phyloP scores from a whole-genome alignment of 2,888 invertebrate species.

The Byasa hedistus region DNA sequence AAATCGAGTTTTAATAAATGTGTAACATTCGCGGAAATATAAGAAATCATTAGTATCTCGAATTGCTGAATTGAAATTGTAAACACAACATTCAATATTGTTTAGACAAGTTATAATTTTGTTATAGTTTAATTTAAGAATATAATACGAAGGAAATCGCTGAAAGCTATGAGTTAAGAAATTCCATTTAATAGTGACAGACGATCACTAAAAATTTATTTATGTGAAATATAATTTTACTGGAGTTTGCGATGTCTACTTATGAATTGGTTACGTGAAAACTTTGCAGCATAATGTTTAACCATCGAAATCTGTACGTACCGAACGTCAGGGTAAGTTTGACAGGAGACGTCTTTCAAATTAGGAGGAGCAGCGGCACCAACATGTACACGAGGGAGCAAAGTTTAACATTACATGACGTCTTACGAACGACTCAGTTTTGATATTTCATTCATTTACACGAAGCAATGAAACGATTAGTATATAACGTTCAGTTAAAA shows the following conservation, averaged over 20 bases:
- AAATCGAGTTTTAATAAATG: no score
- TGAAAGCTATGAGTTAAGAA: no score
- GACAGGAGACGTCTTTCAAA: slow-evolving; percentile 12
- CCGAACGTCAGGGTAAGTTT: slow-evolving; percentile 1
- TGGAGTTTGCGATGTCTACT: neutral
- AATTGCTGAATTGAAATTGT: no score
- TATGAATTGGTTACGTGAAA: neutral
- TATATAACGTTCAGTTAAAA: no score
- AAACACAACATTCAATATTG: no score
- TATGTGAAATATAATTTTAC: neutral
- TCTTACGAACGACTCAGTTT: neutral
- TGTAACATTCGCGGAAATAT: no score
- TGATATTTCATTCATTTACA: neutral
- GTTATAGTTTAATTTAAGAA: no score
- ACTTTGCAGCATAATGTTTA: neutral
- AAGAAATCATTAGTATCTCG: no score
- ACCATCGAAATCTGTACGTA: slow-evolving; percentile 3
- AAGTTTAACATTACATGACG: slow-evolving; percentile 1
- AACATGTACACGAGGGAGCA: slow-evolving; percentile 2
- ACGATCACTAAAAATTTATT: neutral
- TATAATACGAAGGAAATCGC: no score
- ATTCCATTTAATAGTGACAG: no score
- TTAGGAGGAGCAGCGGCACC: neutral
- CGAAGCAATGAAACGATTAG: no score
- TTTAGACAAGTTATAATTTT: no score